Base-by-base conservation (phyloP, 2,888 invertebrate species). In the Oligia fasciuncula region DNA sequence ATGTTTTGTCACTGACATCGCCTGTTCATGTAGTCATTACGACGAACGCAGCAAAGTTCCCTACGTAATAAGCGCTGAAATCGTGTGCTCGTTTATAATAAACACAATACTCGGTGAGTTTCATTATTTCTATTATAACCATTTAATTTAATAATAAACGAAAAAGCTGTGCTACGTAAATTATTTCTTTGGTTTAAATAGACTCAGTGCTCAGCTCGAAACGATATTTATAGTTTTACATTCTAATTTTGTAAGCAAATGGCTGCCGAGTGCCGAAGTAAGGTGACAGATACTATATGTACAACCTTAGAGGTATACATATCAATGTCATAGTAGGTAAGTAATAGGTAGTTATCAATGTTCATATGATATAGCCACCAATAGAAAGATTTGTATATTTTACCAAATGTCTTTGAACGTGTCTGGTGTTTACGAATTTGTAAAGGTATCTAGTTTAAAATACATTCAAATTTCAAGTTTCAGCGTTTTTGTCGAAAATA, bases 61-160 rank as follows among this genome's bases (percentile, higher is more conserved):
- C 95, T 95, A 96, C 96, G 96, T 96, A 96, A 96, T 97, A 97
- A 96, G 97, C 96, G 93, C 96, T 96, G 96, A 96, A 97, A 96
- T 97, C 96, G 97, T 97, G 96, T 96, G 96, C 93, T 94, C 95
- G 93, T 94, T 94, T 93, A 89, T 92, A 92, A 94, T 95, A 95
- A 95, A 94, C 93, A 95, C 89, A 84, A 91, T 91, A 93, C 92
- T 94, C 87, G 95, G 97, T 96, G 94, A 97, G 96, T 96, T 94
- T 91, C 90, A 91, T 91, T 93, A 91, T 93, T 93, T 92, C 85
- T 92, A 87, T 85, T 90, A 87, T 87, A 86, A 88, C 88, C 78
- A 78, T 83, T 82, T 73, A 81, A 83, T 87, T 86, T 88, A 49
- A 29, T 69, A 77, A 77, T 78, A 81, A 85, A 88, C 80, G 75